Evolutionary conservation across 2,888 invertebrate species (phyloP), one percentile per base, ranked within the genome.

Genomic region (Sinodicranocentrus sp.): DNA sequence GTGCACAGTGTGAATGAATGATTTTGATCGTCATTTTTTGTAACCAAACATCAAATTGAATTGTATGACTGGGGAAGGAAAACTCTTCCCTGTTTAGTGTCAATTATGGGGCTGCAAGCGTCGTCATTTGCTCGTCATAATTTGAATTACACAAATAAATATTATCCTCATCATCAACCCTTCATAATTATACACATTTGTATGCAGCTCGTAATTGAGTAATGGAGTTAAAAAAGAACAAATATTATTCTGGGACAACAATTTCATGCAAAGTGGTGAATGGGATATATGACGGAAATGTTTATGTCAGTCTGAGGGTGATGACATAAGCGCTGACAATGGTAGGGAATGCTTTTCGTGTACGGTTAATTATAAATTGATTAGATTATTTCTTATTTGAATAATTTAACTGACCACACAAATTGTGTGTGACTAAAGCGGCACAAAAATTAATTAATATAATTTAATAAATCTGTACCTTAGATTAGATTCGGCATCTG

Each of bases 11-110:
- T 63, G 33, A 63, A 63, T 33, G 63, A 63, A 63, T 63, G 33
- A 63, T 33, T 63, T 26, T 28, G 33, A 33, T 5, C 63, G n/a
- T 28, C 33, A 63, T 33, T 25, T n/a, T n/a, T n/a, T n/a, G n/a
- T n/a, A n/a, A n/a, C n/a, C n/a, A 63, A 17, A 63, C 28, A 57
- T 21, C 57, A 33, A 63, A 61, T 61, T 61, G 26, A 61, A 63
- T 63, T 63, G 63, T 21, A 19, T 57, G 57, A 57, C 23, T 57
- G 57, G 21, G 19, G 17, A 28, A 28, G 13, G n/a, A 57, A 23
- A 57, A 57, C 13, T 25, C 63, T 63, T 63, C 33, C 63, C 63
- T 63, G 33, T 63, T 63, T 63, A 63, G 63, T 28, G n/a, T 63
- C 63, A 63, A 63, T 63, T 63, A 33, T 63, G 13, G 33, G 5